These are phyloP conservation scores for Microplitis manilae DNA, from an alignment of 2,888 invertebrate genomes.

Conservation along the genomic window DNA sequence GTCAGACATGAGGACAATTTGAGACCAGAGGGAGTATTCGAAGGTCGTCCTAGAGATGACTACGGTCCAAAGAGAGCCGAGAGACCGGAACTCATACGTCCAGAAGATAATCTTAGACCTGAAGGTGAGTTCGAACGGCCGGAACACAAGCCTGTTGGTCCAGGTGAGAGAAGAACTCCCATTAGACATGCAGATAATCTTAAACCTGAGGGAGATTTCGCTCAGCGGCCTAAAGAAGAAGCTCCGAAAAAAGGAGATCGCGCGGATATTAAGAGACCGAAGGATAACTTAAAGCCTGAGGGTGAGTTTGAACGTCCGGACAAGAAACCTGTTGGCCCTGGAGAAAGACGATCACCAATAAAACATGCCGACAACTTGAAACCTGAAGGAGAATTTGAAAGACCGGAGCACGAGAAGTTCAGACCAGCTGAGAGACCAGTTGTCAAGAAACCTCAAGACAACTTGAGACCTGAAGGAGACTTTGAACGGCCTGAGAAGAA, in stretches of 20 bases:
- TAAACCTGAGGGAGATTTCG: slow-evolving; percentile 67
- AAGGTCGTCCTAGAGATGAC: slow-evolving; percentile 54
- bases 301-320: slow-evolving; percentile 60
- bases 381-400: slow-evolving; percentile 67
- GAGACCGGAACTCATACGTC: slow-evolving; percentile 58
- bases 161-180: slow-evolving; percentile 60
- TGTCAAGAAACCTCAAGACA: slow-evolving; percentile 68
- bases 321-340: slow-evolving; percentile 62
- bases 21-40: slow-evolving; percentile 76
- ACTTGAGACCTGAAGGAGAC: slow-evolving; percentile 76
- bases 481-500: slow-evolving; percentile 76
- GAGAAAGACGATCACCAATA: slow-evolving; percentile 60
- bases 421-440: slow-evolving; percentile 70
- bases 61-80: slow-evolving; percentile 42
- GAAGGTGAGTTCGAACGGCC: slow-evolving; percentile 75
- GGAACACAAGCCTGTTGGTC: slow-evolving; percentile 52
- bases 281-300: slow-evolving; percentile 62
- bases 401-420: slow-evolving; percentile 65
- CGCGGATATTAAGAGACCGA: slow-evolving; percentile 54
- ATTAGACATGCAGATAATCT: slow-evolving; percentile 64
- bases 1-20: slow-evolving; percentile 76
- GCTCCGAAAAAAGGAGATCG: slow-evolving; percentile 61
- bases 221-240: slow-evolving; percentile 68
- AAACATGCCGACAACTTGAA: slow-evolving; percentile 64
- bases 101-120: slow-evolving; percentile 74